Evolutionary conservation across 2,888 invertebrate genomes (phyloP), one percentile per base, ranked within the genome.

Genomic region (Daptonema setosum): DNA sequence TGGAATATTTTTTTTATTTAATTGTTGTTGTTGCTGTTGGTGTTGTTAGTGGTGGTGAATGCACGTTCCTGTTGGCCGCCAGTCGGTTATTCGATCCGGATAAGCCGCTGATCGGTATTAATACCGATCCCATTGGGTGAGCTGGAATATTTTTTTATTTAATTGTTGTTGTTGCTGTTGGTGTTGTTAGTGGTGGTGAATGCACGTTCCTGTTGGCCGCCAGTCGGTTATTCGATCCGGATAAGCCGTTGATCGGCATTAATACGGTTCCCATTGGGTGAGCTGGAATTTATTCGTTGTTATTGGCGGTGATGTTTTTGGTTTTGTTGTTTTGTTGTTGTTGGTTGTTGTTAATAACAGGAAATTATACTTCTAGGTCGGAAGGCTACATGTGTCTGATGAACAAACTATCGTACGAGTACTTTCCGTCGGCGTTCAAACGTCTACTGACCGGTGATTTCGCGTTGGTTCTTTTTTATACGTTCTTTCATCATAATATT

Each of bases 161-260:
- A 20, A 11, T 20, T 41, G 41, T 41, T n/a, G n/a, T n/a, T n/a
- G n/a, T n/a, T n/a, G n/a, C n/a, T n/a, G n/a, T n/a, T n/a, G n/a
- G n/a, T n/a, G n/a, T n/a, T n/a, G n/a, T n/a, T n/a, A n/a, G n/a
- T 56, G 95, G 95, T 3, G 97, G 97, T 0, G 97, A 97, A 72
- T 95, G 97, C 0, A 97, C 95, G 1, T 97, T 90, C 74, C 78
- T 97, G 30, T 75, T 93, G 64, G 88, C 90, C 0, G 87, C 95
- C 5, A 86, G 84, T 67, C 80, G 82, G 71, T 81, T 91, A 28
- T 75, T 76, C 56, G 78, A 81, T 63, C 76, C 74, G 66, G 78
- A 80, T 61, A 91, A 86, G 67, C 87, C 91, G n/a, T 83, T 97
- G 57, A 81, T 97, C 65, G 95, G 95, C 0, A 84, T 97, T 65